Evolutionary conservation across 1,140 invertebrate genomes (phyloP), one percentile per base, ranked within the genome.

Genomic region (Pseudomyrmex cubaensis): DNA sequence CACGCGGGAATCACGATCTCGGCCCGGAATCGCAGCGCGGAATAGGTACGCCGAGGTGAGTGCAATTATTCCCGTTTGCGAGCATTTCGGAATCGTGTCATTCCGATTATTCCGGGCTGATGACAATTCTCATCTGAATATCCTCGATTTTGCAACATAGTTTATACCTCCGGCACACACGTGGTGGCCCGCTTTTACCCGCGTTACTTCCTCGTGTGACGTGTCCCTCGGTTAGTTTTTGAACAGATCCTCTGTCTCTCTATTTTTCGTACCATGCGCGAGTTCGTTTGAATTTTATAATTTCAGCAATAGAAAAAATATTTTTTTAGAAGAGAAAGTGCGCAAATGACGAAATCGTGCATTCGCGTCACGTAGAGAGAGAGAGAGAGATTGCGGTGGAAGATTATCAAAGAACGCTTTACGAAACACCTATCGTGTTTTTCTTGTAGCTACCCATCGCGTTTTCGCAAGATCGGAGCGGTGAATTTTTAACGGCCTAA

Each of bases 41-140:
- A 70, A 61, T 25, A 10, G 5, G 4, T 9, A 20, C 25, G 13
- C 20, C 75, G 13, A 15, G 63, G 22, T 22, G 15, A 17, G 5
- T 64, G 56, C 46, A 67, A 78, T 78, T 78, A 56, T 70, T 35
- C 50, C 15, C 13, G 50, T 25, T 66, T 15, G 20, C 25, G 25
- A 57, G 35, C n/a, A 15, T 44, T 20, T 48, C 44, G 48, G 48
- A 17, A 17, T 20, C 62, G n/a, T 10, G 44, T 25, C 12, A 48
- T 48, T 70, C 20, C n/a, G 12, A 69, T 69, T 78, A 78, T 69
- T 69, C 15, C 5, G 35, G 10, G 15, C 17, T 15, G 22, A 61
- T 72, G 56, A 70, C 44, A 48, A 59, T 70, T 10, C 22, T 59
- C 76, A 59, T n/a, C 13, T 9, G 12, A 70, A 48, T 59, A 57